Base-by-base conservation (phyloP, 2,113 vertebrate species). In the Seriola aureovittata region DNA sequence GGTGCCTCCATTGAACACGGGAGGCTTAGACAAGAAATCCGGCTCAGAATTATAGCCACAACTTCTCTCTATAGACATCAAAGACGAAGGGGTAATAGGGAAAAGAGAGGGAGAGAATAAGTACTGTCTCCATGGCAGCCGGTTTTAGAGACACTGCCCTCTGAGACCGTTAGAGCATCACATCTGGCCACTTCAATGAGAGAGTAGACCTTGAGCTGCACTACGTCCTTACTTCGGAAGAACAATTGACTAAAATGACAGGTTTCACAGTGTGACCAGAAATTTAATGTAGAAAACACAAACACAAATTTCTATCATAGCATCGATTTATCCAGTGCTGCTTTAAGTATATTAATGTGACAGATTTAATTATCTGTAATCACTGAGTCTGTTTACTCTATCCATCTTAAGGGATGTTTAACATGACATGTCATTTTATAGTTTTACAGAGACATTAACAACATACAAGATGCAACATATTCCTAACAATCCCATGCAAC, bases 101-200 rank as follows among this genome's bases (percentile, higher is more conserved):
- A 42, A 88, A 86, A 23, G 11, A 73, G 50, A 80, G 29, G 44
- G 46, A 71, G 52, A 75, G 60, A 81, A 67, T 29, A 44, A 70
- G 68, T n/a, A 19, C 74, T 5, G 82, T 85, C 77, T 86, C 85
- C 81, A 77, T 90, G 80, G 88, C 77, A 92, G 81, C 83, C 1
- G 1, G 42, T 85, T 79, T 89, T 80, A 75, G 74, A 88, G 76
- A 58, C 63, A 36, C 71, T 82, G n/a, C 55, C 63, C 77, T 80
- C 40, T 36, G 66, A 88, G 68, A 75, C 36, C 38, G 36, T 60
- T 57, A 77, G n/a, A 70, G 44, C 75, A n/a, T 64, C 78, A 79
- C 81, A 82, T 85, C 59, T 78, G 66, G 48, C 71, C 38, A 36
- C 70, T 66, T 67, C 36, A 80, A 55, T 4, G 8, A 40, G 50